phyloP scores from a whole-genome alignment of 1,140 invertebrate species.

The Hermetia illucens region DNA sequence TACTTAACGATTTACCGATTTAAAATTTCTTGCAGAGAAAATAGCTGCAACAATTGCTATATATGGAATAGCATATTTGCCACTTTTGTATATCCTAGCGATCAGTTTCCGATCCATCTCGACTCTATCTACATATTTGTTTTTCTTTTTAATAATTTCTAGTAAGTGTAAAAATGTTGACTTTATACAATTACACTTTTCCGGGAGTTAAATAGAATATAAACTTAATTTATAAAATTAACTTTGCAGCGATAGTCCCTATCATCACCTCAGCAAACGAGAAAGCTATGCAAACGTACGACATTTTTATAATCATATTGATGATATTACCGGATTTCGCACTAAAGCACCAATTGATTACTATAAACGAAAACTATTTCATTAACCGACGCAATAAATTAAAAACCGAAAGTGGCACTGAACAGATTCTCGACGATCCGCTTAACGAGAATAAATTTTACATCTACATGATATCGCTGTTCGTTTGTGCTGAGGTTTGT shows the following conservation, averaged over 20 bases:
- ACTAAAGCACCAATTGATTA: constrained; percentile 23
- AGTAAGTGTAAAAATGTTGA: constrained; percentile 10
- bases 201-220: too few relatives aligned
- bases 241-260: constrained; percentile 17
- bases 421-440: too few relatives aligned
- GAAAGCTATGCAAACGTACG: constrained; percentile 18
- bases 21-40: neutral
- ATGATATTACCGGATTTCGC: constrained; percentile 26
- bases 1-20: neutral
- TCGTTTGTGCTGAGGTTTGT: constrained; percentile 6
- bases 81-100: constrained; percentile 19
- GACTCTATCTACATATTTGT: constrained; percentile 23
- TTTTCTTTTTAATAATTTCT: constrained; percentile 23
- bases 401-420: too few relatives aligned
- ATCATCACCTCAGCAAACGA: constrained; percentile 19
- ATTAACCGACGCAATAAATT: constrained; percentile 9
- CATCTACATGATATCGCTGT: constrained; percentile 12
- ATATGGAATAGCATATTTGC: constrained; percentile 22
- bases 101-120: constrained; percentile 26
- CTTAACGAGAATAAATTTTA: constrained; percentile 13
- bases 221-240: too few relatives aligned
- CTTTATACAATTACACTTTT: neutral
- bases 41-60: constrained; percentile 6
- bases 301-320: constrained; percentile 17
- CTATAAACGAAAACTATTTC: constrained; percentile 23